phyloP scores from a whole-genome alignment of 2,888 invertebrate species.

The Andrena chrysosceles region DNA sequence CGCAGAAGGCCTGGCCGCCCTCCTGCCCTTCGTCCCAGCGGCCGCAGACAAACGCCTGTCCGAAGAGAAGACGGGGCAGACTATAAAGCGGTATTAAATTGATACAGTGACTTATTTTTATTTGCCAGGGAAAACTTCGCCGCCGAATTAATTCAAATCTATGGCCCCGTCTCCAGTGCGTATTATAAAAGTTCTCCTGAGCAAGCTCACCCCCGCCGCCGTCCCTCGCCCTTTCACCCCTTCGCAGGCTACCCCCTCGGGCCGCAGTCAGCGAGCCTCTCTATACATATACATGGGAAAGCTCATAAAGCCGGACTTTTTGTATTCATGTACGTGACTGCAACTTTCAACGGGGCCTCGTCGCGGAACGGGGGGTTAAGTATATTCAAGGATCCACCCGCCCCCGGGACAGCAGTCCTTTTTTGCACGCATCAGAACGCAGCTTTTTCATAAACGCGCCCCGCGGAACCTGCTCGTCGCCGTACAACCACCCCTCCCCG shows the following conservation, averaged over 20 bases:
- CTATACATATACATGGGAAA: conserved; percentile 50
- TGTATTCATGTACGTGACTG: conserved; percentile 69
- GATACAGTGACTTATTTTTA: conserved; percentile 77
- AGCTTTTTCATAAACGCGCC: conserved; percentile 46
- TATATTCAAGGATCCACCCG: conserved; percentile 69
- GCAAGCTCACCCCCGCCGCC: conserved; percentile 35
- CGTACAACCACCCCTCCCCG: background rate
- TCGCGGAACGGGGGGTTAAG: conserved; percentile 65
- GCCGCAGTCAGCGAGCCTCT: conserved; percentile 33
- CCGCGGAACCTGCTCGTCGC: conserved; percentile 13
- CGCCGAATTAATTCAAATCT: conserved; percentile 81
- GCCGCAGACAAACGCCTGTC: conserved; percentile 8
- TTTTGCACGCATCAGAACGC: conserved; percentile 46
- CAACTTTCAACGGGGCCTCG: conserved; percentile 62
- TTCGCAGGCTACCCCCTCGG: background rate
- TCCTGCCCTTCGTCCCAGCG: background rate
- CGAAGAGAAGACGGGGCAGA: conserved; percentile 12
- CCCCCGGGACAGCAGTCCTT: conserved; percentile 45
- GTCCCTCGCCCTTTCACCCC: conserved; percentile 15
- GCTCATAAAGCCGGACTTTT: conserved; percentile 68
- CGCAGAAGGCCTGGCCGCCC: conserved; percentile 41
- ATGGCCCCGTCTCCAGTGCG: conserved; percentile 65
- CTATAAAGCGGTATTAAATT: conserved; percentile 75
- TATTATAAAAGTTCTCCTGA: conserved; percentile 74
- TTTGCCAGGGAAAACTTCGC: conserved; percentile 76